A percentile compares a stretch with the other conserved stretches of the same genome.
Conservation (phyloP, 2,888 invertebrate genomes). For the Trichopoda pennipes region DNA sequence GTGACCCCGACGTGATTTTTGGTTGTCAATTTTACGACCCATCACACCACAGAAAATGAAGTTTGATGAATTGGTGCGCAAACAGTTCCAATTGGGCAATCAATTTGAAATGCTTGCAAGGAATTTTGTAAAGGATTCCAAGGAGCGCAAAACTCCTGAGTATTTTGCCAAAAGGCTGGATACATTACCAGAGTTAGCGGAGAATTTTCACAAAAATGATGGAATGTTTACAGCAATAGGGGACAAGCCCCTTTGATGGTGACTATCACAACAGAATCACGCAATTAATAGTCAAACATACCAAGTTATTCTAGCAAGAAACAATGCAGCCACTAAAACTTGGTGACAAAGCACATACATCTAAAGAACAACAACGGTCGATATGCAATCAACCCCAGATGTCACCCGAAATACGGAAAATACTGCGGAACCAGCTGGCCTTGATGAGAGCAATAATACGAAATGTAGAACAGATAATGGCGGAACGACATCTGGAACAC, state of each 20-base stretch:
- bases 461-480: too few species aligned
- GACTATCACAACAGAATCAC: not conserved
- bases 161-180: conserved; percentile 1
- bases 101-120: too few species aligned
- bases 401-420: conserved; percentile 4
- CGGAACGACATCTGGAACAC: too few species aligned
- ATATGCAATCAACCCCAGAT: not conserved
- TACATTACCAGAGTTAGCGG: not conserved
- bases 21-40: too few species aligned
- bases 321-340: not conserved
- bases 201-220: not conserved
- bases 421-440: conserved; percentile 5
- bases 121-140: conserved; percentile 4
- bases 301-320: conserved; percentile 3
- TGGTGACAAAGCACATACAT: not conserved
- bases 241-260: not conserved
- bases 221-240: not conserved
- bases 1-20: too few species aligned
- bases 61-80: too few species aligned
- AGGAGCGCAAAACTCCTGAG: not conserved
- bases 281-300: too few species aligned
- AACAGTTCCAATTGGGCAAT: too few species aligned
- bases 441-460: too few species aligned
- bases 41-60: too few species aligned
- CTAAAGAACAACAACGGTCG: not conserved